Base-by-base conservation (phyloP, 2,888 invertebrate genomes). In the Brachycybe producta region DNA sequence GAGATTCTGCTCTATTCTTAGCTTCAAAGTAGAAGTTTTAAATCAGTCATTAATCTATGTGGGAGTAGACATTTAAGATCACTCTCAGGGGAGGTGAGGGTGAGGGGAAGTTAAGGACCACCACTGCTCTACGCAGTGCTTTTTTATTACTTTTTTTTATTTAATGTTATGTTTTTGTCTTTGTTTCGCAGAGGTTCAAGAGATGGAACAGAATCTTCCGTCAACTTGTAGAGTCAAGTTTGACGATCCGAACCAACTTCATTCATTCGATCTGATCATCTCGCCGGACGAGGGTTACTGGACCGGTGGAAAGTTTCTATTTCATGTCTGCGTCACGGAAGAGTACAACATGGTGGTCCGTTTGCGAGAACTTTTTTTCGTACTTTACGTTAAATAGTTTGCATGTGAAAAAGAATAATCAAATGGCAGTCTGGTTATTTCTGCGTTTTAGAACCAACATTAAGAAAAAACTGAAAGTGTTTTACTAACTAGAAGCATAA, bases 281-380 rank as follows among this genome's bases (percentile, higher is more conserved):
- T 69, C 75, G 51, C 86, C 90, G 2, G 83, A 85, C 58, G 87
- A 90, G 69, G 91, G 92, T 0, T 81, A 80, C 64, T 94, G 92
- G 88, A 73, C 75, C 61, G 84, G 84, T 50, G 94, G 94, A 30
- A 76, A 74, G 58, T 95, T 91, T 70, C 75, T 76, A 64, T 95
- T 95, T 69, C 77, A 79, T 63, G 76, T 94, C 58, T 75, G 75
- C 62, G 85, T 94, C 52, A 84, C 90, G 23, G 90, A 91, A 64
- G 92, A 92, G 58, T 94, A 94, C 74, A 94, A 94, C 70, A 91
- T 91, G 80, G 83, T 84, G 67, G 91, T 91, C 75, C 76, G 80
- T 21, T 17, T 39, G 32, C 26, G 5, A n/a, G n/a, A n/a, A n/a
- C n/a, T n/a, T n/a, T n/a, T n/a, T n/a, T n/a, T n/a, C n/a, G n/a